phyloP scores from a whole-genome alignment of 2,888 invertebrate genomes.

The Oscheius sp. region DNA sequence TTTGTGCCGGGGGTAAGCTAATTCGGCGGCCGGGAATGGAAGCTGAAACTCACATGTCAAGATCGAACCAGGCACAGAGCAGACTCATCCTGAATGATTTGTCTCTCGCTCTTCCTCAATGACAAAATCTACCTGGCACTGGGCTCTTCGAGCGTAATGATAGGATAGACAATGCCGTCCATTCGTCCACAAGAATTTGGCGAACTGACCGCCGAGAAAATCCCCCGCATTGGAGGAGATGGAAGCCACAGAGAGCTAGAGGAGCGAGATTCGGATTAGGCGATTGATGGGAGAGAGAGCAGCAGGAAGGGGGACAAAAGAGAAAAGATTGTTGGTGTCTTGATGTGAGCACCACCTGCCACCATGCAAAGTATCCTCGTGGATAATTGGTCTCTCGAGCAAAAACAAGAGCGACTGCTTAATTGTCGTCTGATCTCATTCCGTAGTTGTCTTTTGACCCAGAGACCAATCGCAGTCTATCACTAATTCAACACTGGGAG shows the following conservation, averaged over 20 bases:
- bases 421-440: no score
- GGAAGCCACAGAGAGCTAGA: slow-evolving; percentile 17
- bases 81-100: slow-evolving; percentile 25
- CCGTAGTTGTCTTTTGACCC: no score
- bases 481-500: slow-evolving; percentile 11
- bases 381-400: no score
- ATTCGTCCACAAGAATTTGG: neutral
- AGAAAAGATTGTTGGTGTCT: no score
- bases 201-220: slow-evolving; percentile 9
- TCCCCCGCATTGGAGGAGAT: slow-evolving; percentile 26
- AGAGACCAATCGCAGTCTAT: neutral
- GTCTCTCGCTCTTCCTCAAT: no score
- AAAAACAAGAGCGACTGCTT: no score
- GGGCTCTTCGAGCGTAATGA: slow-evolving; percentile 41
- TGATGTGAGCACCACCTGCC: no score
- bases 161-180: slow-evolving; percentile 30
- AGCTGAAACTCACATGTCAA: slow-evolving; percentile 28
- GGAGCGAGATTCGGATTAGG: slow-evolving; percentile 33
- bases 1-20: no score
- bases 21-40: neutral
- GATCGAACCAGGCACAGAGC: slow-evolving; percentile 36
- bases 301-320: neutral
- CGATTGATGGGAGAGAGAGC: slow-evolving; percentile 18
- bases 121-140: slow-evolving; percentile 16
- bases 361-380: no score